Evolutionary conservation across 2,888 invertebrate genomes (phyloP).

Genomic region (Ophioninae sp.): DNA sequence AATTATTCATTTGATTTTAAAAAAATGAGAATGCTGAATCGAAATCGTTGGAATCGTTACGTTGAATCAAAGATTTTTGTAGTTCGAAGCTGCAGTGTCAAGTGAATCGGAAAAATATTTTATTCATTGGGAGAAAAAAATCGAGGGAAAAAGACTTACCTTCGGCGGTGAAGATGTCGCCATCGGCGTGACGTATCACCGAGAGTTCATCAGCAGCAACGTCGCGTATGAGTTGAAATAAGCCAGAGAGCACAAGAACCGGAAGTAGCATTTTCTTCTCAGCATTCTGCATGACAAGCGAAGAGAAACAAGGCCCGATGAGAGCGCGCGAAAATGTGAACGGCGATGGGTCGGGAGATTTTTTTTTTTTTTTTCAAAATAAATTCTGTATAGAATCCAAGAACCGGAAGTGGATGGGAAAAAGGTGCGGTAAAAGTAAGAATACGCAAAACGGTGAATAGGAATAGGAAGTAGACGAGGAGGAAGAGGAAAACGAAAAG

Average conservation of each 20-base stretch:
- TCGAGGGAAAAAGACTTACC: constrained; percentile 67
- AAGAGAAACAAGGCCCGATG: neutral
- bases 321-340: neutral
- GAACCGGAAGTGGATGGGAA: neutral
- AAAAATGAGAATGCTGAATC: no score
- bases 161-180: constrained; percentile 78
- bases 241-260: constrained; percentile 73
- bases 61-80: no score
- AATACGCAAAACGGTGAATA: neutral
- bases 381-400: neutral
- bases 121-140: neutral
- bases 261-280: constrained; percentile 78
- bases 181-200: constrained; percentile 76
- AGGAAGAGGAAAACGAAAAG: neutral
- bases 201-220: constrained; percentile 72
- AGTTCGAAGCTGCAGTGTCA: no score
- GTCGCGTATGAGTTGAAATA: constrained; percentile 70
- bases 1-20: no score
- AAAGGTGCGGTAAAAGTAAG: no score
- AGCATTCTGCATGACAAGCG: constrained; percentile 76
- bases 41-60: no score
- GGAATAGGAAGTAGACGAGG: neutral
- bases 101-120: neutral
- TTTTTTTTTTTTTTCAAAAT: neutral
- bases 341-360: neutral